Evolutionary conservation across 1,140 invertebrate species (phyloP), one percentile per base, ranked within the genome.

Genomic region (Dinothrombium tinctorium): DNA sequence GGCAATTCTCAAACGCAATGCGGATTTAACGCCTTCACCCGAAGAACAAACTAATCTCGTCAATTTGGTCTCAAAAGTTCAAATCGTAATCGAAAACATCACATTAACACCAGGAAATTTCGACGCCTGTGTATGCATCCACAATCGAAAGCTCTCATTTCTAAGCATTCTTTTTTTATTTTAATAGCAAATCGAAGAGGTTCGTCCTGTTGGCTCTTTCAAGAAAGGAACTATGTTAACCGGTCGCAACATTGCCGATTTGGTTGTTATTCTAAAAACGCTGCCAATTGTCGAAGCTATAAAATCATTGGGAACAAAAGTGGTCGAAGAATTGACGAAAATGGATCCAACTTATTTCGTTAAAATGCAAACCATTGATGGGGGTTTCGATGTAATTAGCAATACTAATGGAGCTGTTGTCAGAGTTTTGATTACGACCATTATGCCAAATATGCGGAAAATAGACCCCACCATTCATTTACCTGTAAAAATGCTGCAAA

Each of bases 201-300:
- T 92, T 0, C 66, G 86, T 11, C 82, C 89, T 63, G 86, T 95
- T 33, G 90, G 90, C 0, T 89, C 87, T 0, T 94, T 87, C 53
- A 96, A 96, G 57, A 95, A 96, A 59, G 89, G 87, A 0, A 96
- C 89, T 8, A 94, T 96, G 76, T 71, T 94, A 50, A 75, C 80
- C 5, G 84, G 84, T 1, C 78, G 87, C 53, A 90, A 89, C 56
- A 72, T 89, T 0, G 90, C 89, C 15, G 89, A 96, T 57, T 76
- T 96, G 49, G 87, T 96, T 4, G 83, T 96, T 8, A 90, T 96
- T 50, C 65, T 98, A n/a, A 95, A 95, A 66, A 94, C 89, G 1
- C 57, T 96, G 31, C 92, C 92, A 2, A 20, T 49, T 61, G 59
- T 81, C 55, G 87, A 94, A 54, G 80, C 86, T 4, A 81, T 94